A percentile compares a stretch with the other conserved stretches of the same genome.
Evolutionary conservation across 2,797 vertebrate species (phyloP).

Genomic region (Coendou prehensilis): DNA sequence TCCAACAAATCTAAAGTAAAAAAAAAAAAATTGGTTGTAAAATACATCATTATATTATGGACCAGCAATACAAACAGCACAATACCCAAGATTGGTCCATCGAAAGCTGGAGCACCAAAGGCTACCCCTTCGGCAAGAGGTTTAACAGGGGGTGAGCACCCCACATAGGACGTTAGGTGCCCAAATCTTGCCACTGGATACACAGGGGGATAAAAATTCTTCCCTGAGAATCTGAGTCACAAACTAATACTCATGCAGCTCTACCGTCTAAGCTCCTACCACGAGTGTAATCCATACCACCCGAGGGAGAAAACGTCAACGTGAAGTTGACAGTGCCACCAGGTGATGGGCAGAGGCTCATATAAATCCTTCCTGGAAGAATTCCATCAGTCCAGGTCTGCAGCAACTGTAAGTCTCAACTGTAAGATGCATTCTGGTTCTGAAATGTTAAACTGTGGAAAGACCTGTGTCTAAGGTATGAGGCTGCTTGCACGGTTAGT

Average conservation of each 20-base stretch:
- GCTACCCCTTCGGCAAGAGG: not conserved
- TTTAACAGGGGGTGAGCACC: not conserved
- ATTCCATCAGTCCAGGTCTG: not conserved
- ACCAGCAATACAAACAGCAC: not conserved
- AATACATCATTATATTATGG: not conserved
- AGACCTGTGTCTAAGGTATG: not conserved
- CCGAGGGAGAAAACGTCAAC: not conserved
- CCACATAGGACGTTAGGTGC: not conserved
- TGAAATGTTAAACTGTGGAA: not conserved
- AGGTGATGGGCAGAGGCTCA: not conserved
- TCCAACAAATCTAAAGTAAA: slow-evolving; percentile 3
- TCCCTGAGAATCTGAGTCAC: not conserved
- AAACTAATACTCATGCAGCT: not conserved
- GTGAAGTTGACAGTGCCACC: not conserved
- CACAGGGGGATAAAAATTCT: not conserved
- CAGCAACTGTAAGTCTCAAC: not conserved
- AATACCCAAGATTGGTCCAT: not conserved
- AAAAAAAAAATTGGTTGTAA: not conserved
- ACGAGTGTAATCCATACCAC: not conserved
- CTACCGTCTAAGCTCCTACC: not conserved
- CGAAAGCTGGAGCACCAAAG: not conserved
- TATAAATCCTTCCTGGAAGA: not conserved
- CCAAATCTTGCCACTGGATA: not conserved
- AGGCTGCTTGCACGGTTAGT: not conserved
- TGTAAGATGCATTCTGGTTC: not conserved